Base-by-base conservation (phyloP, 2,113 vertebrate genomes). In the Nettapus auritus region DNA sequence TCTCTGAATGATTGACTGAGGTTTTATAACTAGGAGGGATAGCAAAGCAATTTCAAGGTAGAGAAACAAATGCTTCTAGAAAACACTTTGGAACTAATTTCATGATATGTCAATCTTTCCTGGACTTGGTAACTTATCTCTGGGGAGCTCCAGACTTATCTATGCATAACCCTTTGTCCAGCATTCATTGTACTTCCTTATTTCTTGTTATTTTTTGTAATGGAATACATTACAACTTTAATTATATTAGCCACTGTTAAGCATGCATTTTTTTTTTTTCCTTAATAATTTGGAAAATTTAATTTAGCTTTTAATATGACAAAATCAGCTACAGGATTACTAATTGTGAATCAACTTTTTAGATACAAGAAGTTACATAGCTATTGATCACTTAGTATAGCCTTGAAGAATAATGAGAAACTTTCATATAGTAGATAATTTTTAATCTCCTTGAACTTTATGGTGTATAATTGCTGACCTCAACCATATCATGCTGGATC, bases 271-370 rank as follows among this genome's bases (percentile, higher is more conserved):
- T 83, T 88, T 86, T 80, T 50, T 88, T 86, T 80, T 50, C 14
- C 73, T 83, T 90, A 74, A 86, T 94, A 88, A 95, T 95, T 95
- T 33, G 69, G 94, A 94, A 97, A 96, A 96, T 95, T 88, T 86
- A 78, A 95, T 97, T 95, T 96, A 86, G 88, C 73, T 92, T 92
- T 96, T 88, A 88, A 94, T 71, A 82, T 84, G 86, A 92, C 82
- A 94, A 88, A 80, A 91, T 92, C 90, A 92, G 34, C 83, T 90
- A 83, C 48, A 90, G 92, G 88, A 93, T 96, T 96, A 93, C 55
- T 84, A 70, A 84, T 79, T 42, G 29, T 81, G 92, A 75, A 93
- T 71, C 86, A 88, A 80, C 63, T 92, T 84, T 94, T 93, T 59
- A 92, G 60, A 59, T 77, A 94, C 81, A 90, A 86, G 90, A 59